These are phyloP conservation scores for Diarsia brunnea DNA, from an alignment of 2,888 invertebrate genomes.

Conservation along the genomic window DNA sequence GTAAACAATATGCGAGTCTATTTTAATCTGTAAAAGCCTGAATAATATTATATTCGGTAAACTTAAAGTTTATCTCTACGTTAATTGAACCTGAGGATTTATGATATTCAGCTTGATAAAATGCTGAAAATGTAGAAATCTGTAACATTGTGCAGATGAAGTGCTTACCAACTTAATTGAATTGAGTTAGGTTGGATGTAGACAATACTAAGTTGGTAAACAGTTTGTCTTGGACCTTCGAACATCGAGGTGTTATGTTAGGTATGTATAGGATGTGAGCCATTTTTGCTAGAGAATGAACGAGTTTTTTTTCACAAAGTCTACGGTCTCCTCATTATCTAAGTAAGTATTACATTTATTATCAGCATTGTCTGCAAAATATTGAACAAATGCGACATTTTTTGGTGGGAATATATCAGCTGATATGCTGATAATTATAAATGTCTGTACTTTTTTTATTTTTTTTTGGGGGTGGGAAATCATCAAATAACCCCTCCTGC, in stretches of 20 bases:
- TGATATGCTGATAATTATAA: too few species aligned
- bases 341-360: neutral
- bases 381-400: too few species aligned
- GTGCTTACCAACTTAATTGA: slow-evolving; percentile 23
- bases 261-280: neutral
- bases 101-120: slow-evolving; percentile 3
- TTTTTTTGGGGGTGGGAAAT: too few species aligned
- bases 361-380: too few species aligned
- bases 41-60: slow-evolving; percentile 25
- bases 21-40: slow-evolving; percentile 28
- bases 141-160: slow-evolving; percentile 10
- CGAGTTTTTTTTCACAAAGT: neutral
- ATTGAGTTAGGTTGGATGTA: neutral
- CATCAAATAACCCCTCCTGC: too few species aligned
- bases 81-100: slow-evolving; percentile 20
- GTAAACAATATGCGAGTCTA: slow-evolving; percentile 32
- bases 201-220: neutral
- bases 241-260: neutral
- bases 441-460: too few species aligned
- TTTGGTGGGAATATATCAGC: too few species aligned
- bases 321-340: neutral
- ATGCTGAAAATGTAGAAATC: slow-evolving; percentile 23
- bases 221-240: slow-evolving; percentile 5
- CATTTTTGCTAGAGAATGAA: neutral
- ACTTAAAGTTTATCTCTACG: slow-evolving; percentile 20